phyloP scores from a whole-genome alignment of 2,113 vertebrate genomes.

The Hydrolagus affinis region DNA sequence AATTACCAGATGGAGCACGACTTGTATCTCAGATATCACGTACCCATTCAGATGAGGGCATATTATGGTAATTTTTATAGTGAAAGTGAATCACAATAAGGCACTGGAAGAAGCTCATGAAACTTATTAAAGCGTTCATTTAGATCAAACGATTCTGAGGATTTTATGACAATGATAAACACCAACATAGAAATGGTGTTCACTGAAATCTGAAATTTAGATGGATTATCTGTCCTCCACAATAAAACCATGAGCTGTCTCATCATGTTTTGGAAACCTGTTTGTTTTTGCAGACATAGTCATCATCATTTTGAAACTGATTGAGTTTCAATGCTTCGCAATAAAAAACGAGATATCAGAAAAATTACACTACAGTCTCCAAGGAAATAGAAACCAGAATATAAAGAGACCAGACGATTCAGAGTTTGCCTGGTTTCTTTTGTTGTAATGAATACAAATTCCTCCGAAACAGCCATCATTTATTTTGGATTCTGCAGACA shows the following conservation, averaged over 20 bases:
- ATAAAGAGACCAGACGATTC: not conserved
- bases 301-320: conserved; percentile 24
- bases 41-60: not conserved
- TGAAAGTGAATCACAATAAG: conserved; percentile 10
- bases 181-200: not conserved
- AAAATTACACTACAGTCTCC: not conserved
- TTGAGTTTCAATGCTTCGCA: conserved; percentile 11
- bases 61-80: not conserved
- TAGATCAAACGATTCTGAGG: not conserved
- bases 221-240: not conserved
- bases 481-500: not conserved
- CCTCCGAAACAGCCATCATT: not conserved
- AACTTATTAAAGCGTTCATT: conserved; percentile 3
- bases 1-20: not conserved
- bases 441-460: conserved; percentile 24
- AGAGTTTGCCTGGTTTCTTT: not conserved
- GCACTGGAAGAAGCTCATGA: not conserved
- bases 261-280: conserved; percentile 2
- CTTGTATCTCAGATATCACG: not conserved
- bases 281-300: not conserved
- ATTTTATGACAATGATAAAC: not conserved
- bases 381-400: conserved; percentile 3
- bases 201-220: conserved; percentile 27
- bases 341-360: conserved; percentile 3
- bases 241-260: not conserved